Conservation (phyloP, 2,113 vertebrate species). For the Laticauda laticaudata region DNA sequence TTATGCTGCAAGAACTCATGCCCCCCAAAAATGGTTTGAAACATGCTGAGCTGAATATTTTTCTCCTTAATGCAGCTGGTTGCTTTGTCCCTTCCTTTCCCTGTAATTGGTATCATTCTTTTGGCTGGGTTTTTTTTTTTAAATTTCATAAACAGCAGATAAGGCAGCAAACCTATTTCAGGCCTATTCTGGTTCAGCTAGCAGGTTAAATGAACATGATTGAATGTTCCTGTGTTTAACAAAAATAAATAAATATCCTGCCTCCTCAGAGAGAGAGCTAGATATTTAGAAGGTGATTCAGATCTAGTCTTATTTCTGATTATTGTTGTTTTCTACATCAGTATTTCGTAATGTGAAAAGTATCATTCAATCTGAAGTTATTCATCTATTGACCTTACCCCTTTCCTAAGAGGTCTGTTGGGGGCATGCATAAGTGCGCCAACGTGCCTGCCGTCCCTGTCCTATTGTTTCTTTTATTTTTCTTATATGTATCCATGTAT, state of each 20-base stretch:
- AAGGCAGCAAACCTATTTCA: not conserved
- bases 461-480: too few species aligned
- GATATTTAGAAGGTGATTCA: not conserved
- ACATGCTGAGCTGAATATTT: not conserved
- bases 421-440: too few species aligned
- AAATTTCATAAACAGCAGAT: not conserved
- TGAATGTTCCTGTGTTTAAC: not conserved
- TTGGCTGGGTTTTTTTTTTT: not conserved
- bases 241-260: not conserved
- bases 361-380: not conserved
- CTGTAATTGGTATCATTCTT: not conserved
- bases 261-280: not conserved
- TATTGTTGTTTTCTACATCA: not conserved
- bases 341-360: not conserved
- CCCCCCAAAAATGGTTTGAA: not conserved
- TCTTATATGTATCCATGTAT: too few species aligned
- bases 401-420: too few species aligned
- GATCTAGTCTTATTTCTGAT: not conserved
- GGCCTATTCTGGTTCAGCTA: not conserved
- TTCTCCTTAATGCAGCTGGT: not conserved
- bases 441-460: too few species aligned
- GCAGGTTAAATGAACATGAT: not conserved
- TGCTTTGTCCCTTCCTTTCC: not conserved
- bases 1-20: not conserved
- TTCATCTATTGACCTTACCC: too few species aligned